Conservation (phyloP, 2,888 invertebrate genomes). For the Philhelius pedissequus region DNA sequence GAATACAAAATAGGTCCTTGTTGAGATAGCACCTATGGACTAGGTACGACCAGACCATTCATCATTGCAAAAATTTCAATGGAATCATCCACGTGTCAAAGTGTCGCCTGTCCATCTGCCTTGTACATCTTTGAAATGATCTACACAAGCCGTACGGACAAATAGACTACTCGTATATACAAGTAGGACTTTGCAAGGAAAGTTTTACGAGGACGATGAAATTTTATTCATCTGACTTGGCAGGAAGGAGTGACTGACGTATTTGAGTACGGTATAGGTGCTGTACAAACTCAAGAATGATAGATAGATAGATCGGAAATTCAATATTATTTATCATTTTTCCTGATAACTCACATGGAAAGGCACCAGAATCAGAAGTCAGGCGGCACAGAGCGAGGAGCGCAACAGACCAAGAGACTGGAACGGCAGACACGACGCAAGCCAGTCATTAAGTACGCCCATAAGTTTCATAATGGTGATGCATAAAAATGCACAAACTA, state of each 20-base stretch:
- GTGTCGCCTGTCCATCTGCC: slow-evolving; percentile 66
- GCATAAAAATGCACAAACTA: slow-evolving; percentile 68
- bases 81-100: slow-evolving; percentile 68
- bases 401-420: slow-evolving; percentile 15
- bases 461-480: slow-evolving; percentile 69
- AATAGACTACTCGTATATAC: too few relatives aligned
- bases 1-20: background rate
- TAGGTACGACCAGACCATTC: slow-evolving; percentile 33
- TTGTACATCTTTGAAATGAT: slow-evolving; percentile 54
- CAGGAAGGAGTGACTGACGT: background rate
- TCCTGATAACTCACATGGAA: slow-evolving; percentile 54
- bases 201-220: slow-evolving; percentile 53
- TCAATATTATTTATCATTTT: slow-evolving; percentile 67
- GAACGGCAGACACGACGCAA: slow-evolving; percentile 48
- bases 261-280: background rate
- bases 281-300: slow-evolving; percentile 56
- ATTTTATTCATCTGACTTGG: slow-evolving; percentile 20
- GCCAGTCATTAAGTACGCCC: slow-evolving; percentile 70
- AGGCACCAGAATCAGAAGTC: slow-evolving; percentile 17
- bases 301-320: slow-evolving; percentile 59
- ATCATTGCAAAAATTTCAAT: slow-evolving; percentile 60
- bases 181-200: slow-evolving; percentile 46
- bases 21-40: background rate
- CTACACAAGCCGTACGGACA: slow-evolving; percentile 31
- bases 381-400: slow-evolving; percentile 2